Conservation (phyloP, 2,797 vertebrate genomes). For the Atherinosoma microstoma region DNA sequence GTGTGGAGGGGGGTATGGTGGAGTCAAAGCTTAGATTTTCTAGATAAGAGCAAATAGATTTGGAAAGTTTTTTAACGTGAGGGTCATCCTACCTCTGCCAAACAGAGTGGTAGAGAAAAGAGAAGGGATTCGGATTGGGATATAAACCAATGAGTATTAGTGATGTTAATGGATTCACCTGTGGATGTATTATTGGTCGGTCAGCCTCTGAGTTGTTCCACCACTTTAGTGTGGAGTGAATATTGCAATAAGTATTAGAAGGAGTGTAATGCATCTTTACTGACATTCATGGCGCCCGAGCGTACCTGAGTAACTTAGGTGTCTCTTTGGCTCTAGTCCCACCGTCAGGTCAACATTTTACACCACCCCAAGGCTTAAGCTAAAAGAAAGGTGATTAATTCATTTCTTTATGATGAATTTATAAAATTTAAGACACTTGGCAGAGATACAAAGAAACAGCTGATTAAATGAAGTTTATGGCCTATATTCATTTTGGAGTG, state of each 20-base stretch:
- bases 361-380: background rate
- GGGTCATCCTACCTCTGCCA: background rate
- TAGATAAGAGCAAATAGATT: background rate
- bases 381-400: background rate
- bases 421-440: background rate
- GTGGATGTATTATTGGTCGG: background rate
- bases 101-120: background rate
- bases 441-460: background rate
- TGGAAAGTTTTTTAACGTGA: background rate
- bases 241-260: background rate
- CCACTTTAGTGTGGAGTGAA: background rate
- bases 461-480: background rate
- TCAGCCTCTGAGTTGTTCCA: background rate
- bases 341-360: background rate
- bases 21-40: constrained; percentile 7
- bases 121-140: background rate
- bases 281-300: too few relatives aligned
- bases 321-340: background rate
- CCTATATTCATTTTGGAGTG: background rate
- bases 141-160: background rate
- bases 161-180: background rate
- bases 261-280: background rate
- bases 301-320: background rate
- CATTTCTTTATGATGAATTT: too few relatives aligned
- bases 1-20: background rate